Conservation (phyloP, 30 jellyfish, hydroid and myxozoan genomes). For the Hydractinia symbiolongicarpus region DNA sequence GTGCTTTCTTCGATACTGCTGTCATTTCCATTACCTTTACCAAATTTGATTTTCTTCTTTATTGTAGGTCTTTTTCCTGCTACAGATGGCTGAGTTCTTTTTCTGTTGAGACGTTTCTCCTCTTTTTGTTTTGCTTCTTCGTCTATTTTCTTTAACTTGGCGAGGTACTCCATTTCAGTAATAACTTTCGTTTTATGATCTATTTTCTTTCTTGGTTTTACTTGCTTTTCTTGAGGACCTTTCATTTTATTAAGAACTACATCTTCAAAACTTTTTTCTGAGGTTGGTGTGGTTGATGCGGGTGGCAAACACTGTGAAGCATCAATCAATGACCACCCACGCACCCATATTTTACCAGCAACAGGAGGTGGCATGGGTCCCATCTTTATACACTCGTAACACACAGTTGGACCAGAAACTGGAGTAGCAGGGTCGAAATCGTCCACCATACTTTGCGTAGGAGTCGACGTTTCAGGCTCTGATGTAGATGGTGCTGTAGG, state of each 20-base stretch:
- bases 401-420: no score
- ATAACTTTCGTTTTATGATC: conserved; percentile 30
- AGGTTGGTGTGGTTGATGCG: neutral
- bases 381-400: neutral
- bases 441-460: no score
- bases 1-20: no score
- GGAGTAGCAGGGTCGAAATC: no score
- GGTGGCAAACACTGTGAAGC: neutral
- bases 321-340: conserved; percentile 5
- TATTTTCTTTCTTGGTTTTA: conserved; percentile 13
- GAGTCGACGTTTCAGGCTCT: no score
- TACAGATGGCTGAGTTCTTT: neutral
- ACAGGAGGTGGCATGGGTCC: conserved; percentile 3
- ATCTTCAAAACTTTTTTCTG: conserved; percentile 17
- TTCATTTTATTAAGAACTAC: conserved; percentile 17
- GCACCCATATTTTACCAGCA: neutral
- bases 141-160: conserved; percentile 4
- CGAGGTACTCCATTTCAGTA: conserved; percentile 13
- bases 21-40: no score
- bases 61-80: neutral
- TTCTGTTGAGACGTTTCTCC: neutral
- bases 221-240: conserved; percentile 20
- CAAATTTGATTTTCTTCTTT: no score
- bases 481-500: no score
- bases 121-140: neutral